phyloP scores from a whole-genome alignment of 2,888 invertebrate species.

The Spisula solida region DNA sequence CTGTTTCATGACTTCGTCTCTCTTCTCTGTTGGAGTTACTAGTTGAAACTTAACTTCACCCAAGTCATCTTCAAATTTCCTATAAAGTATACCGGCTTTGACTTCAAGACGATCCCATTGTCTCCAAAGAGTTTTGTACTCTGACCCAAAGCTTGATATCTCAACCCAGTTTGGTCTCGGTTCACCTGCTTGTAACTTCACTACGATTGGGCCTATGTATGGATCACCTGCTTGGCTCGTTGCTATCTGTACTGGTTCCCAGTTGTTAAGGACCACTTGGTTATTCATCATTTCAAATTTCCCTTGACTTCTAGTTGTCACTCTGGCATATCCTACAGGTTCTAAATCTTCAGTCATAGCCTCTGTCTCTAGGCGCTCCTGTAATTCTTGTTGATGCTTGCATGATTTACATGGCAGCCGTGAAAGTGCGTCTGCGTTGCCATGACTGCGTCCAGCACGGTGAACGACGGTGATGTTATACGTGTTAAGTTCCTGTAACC shows the following conservation, averaged over 20 bases:
- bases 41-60: conserved; percentile 29
- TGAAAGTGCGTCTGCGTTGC: conserved; percentile 55
- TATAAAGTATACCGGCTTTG: conserved; percentile 56
- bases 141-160: conserved; percentile 8
- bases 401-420: conserved; percentile 55
- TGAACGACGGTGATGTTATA: conserved; percentile 52
- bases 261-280: conserved; percentile 38
- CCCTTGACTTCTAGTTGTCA: too few relatives aligned
- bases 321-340: too few relatives aligned
- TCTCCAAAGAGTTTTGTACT: conserved; percentile 61
- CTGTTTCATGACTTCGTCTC: conserved; percentile 45
- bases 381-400: conserved; percentile 40
- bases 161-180: conserved; percentile 48
- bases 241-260: conserved; percentile 26
- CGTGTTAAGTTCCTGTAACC: too few relatives aligned
- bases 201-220: conserved; percentile 26
- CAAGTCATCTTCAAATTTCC: conserved; percentile 41
- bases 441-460: conserved; percentile 42
- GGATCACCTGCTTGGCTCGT: conserved; percentile 32
- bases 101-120: too few relatives aligned
- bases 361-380: too few relatives aligned
- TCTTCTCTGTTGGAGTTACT: conserved; percentile 15
- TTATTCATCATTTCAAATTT: conserved; percentile 28
- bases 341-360: too few relatives aligned
- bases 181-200: background rate